Evolutionary conservation across 1,140 invertebrate species (phyloP), one percentile per base, ranked within the genome.

Genomic region (Copidosoma floridanum): DNA sequence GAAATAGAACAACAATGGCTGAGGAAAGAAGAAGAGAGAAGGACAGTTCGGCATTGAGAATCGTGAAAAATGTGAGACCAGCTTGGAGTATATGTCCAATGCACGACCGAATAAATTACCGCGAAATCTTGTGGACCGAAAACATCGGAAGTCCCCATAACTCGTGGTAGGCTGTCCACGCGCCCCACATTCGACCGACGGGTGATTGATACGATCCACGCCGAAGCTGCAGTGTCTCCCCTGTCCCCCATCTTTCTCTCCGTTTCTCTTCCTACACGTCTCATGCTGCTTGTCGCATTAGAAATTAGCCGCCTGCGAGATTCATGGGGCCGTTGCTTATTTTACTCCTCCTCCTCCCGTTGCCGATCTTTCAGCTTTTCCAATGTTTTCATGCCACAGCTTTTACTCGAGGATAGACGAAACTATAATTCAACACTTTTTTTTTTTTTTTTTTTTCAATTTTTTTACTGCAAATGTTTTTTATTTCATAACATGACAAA

Each of bases 191-290:
- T 18, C 26, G 32, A 0, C 20, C 21, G 6, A 21, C n/a, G 51
- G 21, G 54, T 56, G 54, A 56, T 56, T 56, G 54, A 56, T 56
- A 46, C 29, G 54, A 56, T 56, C 35, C 52, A 44, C 40, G n/a
- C 52, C n/a, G n/a, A n/a, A n/a, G n/a, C n/a, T 32, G 26, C 10
- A 16, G 7, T 20, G 10, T 44, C 6, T 32, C 23, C 44, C n/a
- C 38, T n/a, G 14, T 6, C 3, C 18, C 18, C 35, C 50, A 29
- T 24, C 32, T 38, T 6, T 43, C 23, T 48, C 40, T 21, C 10
- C 8, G 3, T 26, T 14, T 14, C 14, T 37, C 3, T 23, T 44
- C 21, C 26, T 44, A 21, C 26, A 12, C n/a, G n/a, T n/a, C n/a
- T n/a, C n/a, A n/a, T n/a, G n/a, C n/a, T n/a, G n/a, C n/a, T n/a